Evolutionary conservation across 2,888 invertebrate species (phyloP).

Genomic region (Globia sparganii): DNA sequence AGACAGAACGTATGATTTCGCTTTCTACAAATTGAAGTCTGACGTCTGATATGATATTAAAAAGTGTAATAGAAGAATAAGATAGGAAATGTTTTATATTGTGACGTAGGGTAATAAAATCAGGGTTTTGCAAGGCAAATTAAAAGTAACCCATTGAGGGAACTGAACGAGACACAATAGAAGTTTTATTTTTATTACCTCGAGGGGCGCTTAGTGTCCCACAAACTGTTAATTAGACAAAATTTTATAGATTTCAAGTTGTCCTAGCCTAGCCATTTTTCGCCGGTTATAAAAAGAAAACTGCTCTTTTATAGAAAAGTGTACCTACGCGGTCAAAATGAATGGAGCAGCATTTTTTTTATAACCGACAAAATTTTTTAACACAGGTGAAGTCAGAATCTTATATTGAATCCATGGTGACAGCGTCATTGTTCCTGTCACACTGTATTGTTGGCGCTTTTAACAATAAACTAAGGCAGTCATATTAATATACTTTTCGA

Average conservation of each 20-base stretch:
- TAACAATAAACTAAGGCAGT: neutral
- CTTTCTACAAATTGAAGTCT: constrained; percentile 27
- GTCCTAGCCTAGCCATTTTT: neutral
- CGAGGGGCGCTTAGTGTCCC: neutral
- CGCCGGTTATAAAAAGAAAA: too few species aligned
- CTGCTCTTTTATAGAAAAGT: too few species aligned
- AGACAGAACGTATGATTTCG: constrained; percentile 17
- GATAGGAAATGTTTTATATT: neutral
- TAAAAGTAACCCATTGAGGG: neutral
- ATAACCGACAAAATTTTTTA: too few species aligned
- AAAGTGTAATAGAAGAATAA: constrained; percentile 11
- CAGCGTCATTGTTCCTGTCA: neutral
- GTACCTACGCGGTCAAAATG: too few species aligned
- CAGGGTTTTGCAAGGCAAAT: neutral
- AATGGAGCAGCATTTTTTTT: too few species aligned
- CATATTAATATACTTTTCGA: neutral
- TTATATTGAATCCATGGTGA: too few species aligned
- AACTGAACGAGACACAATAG: neutral
- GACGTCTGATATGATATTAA: constrained; percentile 3
- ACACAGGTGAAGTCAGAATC: too few species aligned
- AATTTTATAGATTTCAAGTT: neutral
- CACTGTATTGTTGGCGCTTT: neutral
- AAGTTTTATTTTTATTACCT: neutral
- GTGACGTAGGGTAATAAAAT: neutral
- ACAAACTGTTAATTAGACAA: neutral